These are phyloP conservation scores for Coreius guichenoti DNA, from an alignment of 2,797 vertebrate species.

Conservation along the genomic window DNA sequence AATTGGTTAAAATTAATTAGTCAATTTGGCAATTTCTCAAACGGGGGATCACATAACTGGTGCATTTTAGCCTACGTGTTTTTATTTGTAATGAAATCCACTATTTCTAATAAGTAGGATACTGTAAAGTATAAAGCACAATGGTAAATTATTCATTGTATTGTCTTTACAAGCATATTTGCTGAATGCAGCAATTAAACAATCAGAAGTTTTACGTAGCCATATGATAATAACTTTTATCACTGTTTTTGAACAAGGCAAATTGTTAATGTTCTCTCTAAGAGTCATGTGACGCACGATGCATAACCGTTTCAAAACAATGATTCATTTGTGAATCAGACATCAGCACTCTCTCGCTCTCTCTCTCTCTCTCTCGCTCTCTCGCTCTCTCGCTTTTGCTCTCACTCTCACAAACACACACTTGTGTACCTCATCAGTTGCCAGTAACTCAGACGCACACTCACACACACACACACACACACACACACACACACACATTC, in stretches of 20 bases:
- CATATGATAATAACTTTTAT: not conserved
- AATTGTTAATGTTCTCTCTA: not conserved
- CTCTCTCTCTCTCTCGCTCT: not conserved
- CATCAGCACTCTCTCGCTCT: not conserved
- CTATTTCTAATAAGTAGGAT: not conserved
- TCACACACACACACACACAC: conserved; percentile 29
- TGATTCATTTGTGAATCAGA: conserved; percentile 26
- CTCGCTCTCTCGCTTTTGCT: not conserved
- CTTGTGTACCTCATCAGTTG: conserved; percentile 26
- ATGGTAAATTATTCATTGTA: not conserved
- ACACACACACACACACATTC: conserved; percentile 16
- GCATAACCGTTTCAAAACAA: not conserved
- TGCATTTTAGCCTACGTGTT: not conserved
- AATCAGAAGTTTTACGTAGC: not conserved
- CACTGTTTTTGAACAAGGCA: not conserved
- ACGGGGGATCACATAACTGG: not conserved
- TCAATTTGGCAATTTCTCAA: not conserved
- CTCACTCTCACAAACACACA: not conserved
- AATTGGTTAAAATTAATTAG: not conserved
- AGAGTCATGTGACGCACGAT: not conserved
- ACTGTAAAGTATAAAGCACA: not conserved
- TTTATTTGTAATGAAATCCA: not conserved
- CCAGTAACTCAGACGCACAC: conserved; percentile 17
- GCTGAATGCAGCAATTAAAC: not conserved
- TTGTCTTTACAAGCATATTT: not conserved